Conservation (phyloP, 1,140 invertebrate species). For the Sinella curviseta region DNA sequence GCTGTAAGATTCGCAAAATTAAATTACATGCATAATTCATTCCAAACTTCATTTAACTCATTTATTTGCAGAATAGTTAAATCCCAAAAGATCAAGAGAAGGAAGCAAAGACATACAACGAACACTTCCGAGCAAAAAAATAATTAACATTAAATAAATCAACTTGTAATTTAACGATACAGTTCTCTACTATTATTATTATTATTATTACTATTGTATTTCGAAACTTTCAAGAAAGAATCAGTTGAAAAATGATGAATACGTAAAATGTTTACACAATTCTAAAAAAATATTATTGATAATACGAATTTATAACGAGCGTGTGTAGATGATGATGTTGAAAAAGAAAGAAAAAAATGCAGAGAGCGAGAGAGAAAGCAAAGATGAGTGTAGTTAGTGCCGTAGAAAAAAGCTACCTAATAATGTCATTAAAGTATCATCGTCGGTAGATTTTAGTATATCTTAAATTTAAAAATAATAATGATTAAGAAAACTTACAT, state of each 20-base stretch:
- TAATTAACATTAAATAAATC: not conserved
- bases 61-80: too few species aligned
- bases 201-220: not conserved
- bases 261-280: not conserved
- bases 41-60: too few species aligned
- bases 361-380: not conserved
- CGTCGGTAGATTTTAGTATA: too few species aligned
- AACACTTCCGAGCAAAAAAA: constrained; percentile 5
- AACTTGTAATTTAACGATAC: too few species aligned
- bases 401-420: too few species aligned
- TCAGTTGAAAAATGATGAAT: not conserved
- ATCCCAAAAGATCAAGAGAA: not conserved
- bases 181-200: too few species aligned
- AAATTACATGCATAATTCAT: too few species aligned
- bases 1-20: too few species aligned
- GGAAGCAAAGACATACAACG: not conserved
- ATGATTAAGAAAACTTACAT: not conserved
- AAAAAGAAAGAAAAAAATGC: not conserved
- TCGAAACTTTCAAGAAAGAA: not conserved
- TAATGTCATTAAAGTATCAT: too few species aligned
- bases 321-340: not conserved
- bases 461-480: too few species aligned
- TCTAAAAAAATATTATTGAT: not conserved
- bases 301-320: not conserved
- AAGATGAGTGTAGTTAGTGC: not conserved